Evolutionary conservation across 2,888 invertebrate genomes (phyloP), one percentile per base, ranked within the genome.

Genomic region (Marronus borbonicus): DNA sequence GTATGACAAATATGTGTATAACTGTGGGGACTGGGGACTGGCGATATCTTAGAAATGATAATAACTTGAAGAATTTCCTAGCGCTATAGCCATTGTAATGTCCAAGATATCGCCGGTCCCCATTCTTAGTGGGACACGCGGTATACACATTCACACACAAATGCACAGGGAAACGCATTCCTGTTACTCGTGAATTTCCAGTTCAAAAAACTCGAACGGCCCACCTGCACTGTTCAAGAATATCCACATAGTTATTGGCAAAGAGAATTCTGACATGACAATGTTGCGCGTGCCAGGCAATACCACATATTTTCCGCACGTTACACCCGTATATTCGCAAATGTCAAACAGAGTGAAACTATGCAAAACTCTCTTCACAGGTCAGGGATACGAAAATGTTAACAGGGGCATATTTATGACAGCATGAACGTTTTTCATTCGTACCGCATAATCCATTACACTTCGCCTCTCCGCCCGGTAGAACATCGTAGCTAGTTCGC

Each of bases 311-410:
- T 74, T 62, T 60, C 60, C 60, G 58, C 44, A 17, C 72, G 72
- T 20, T 60, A 74, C 72, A 62, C 62, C 28, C 60, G 60, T 60
- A 74, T 49, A 74, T 74, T 74, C 60, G 60, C 60, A 39, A 74
- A 74, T 60, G 24, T 36, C 28, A 44, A 60, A 36, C 60, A 44
- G 17, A 20, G 44, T 62, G 72, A 74, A 74, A 74, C 72, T 74
- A 74, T 74, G 60, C 72, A 74, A 74, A 74, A 74, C 72, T 74
- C 72, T 44, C 60, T 74, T 60, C 72, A 74, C 72, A 74, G 60
- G 60, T 60, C 44, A 60, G 60, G 60, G 72, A 44, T 44, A 74
- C 72, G 72, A 74, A 74, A 74, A 74, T 44, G 72, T 62, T 74
- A 74, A 74, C 72, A 60, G 39, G 72, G 72, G 72, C 60, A 39